Conservation (phyloP, 2,113 vertebrate genomes). For the Chrysochloris asiatica region DNA sequence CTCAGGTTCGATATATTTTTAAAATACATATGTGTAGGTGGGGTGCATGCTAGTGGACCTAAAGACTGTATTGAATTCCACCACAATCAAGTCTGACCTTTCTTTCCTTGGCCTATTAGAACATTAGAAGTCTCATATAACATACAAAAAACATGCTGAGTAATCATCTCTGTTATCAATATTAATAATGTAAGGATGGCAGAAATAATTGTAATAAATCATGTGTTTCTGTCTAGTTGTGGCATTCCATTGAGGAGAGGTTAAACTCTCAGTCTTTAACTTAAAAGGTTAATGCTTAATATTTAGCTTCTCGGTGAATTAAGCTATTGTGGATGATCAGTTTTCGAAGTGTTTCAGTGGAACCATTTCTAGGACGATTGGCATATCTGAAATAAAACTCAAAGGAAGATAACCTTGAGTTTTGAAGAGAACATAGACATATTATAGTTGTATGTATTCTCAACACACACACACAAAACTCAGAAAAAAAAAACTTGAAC, state of each 20-base stretch:
- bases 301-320: too few relatives aligned
- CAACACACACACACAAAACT: background rate
- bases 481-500: background rate
- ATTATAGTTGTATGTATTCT: slow-evolving; percentile 4
- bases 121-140: slow-evolving; percentile 25
- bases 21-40: background rate
- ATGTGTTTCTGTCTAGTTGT: too few relatives aligned
- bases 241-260: too few relatives aligned
- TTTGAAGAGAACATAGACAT: slow-evolving; percentile 27
- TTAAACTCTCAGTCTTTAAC: too few relatives aligned
- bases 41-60: background rate
- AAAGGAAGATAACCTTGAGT: slow-evolving; percentile 47
- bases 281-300: too few relatives aligned
- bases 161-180: slow-evolving; percentile 26
- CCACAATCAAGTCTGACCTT: slow-evolving; percentile 33
- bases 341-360: too few relatives aligned
- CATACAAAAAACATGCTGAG: background rate
- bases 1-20: background rate
- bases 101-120: slow-evolving; percentile 44
- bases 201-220: too few relatives aligned
- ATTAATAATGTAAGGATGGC: too few relatives aligned
- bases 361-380: too few relatives aligned
- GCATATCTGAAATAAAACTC: slow-evolving; percentile 50
- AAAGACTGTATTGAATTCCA: slow-evolving; percentile 54
- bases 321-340: too few relatives aligned